A percentile compares a stretch with the other conserved stretches of the same genome.
Conservation (phyloP, 2,888 invertebrate genomes). For the Danaus chrysippus region DNA sequence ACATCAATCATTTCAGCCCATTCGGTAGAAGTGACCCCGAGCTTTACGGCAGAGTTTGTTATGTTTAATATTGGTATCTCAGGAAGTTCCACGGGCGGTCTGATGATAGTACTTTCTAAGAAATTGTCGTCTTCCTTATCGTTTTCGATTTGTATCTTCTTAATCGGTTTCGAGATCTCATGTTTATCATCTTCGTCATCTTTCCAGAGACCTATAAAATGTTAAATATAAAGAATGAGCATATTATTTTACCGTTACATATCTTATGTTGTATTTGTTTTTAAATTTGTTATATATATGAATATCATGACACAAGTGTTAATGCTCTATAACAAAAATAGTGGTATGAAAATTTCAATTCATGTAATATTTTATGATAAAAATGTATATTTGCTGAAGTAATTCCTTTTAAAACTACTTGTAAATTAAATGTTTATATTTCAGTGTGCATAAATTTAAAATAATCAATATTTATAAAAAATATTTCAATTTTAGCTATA, state of each 20-base stretch:
- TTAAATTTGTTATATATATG: too few species aligned
- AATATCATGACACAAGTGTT: too few species aligned
- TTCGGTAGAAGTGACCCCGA: slow-evolving; percentile 79
- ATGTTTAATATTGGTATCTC: slow-evolving; percentile 84
- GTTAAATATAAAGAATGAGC: neutral
- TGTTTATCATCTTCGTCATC: slow-evolving; percentile 54
- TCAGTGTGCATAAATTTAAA: too few species aligned
- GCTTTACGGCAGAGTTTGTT: slow-evolving; percentile 68
- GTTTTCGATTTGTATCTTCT: slow-evolving; percentile 37
- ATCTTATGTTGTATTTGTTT: too few species aligned
- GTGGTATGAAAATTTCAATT: too few species aligned
- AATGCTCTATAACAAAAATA: too few species aligned
- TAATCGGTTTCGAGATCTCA: slow-evolving; percentile 38
- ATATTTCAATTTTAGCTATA: neutral
- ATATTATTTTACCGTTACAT: too few species aligned
- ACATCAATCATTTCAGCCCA: slow-evolving; percentile 95
- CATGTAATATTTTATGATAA: too few species aligned
- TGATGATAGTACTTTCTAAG: slow-evolving; percentile 60
- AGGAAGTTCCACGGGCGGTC: slow-evolving; percentile 60
- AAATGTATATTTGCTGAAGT: too few species aligned
- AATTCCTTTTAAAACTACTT: too few species aligned
- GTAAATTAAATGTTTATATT: too few species aligned
- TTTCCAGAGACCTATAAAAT: slow-evolving; percentile 63
- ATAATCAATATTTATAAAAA: too few species aligned
- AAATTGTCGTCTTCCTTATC: slow-evolving; percentile 57